Conservation (phyloP, 2,797 vertebrate species). For the Ataeniobius toweri region DNA sequence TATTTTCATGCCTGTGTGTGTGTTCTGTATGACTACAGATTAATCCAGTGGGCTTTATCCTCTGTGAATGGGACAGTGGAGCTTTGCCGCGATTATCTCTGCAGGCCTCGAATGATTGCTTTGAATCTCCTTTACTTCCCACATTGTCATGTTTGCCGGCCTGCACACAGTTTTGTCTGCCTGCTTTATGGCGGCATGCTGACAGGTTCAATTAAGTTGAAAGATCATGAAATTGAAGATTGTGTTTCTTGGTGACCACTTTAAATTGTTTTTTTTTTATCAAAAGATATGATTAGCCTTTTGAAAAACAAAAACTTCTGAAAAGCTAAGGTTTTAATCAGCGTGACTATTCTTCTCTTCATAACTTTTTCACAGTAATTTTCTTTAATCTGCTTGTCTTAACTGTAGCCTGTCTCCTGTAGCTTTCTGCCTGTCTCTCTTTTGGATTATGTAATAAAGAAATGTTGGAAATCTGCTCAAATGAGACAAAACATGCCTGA, state of each 20-base stretch:
- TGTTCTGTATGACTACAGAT: slow-evolving; percentile 78
- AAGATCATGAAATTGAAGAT: neutral
- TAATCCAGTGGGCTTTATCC: slow-evolving; percentile 78
- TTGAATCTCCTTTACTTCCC: slow-evolving; percentile 69
- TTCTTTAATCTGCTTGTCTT: slow-evolving; percentile 44
- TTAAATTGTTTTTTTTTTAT: neutral
- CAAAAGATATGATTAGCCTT: neutral
- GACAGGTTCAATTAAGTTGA: slow-evolving; percentile 3
- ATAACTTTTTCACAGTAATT: neutral
- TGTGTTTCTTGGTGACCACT: neutral
- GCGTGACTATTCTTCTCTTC: neutral
- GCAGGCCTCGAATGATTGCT: slow-evolving; percentile 81
- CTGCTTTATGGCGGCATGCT: neutral
- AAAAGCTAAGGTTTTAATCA: neutral
- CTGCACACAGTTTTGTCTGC: neutral
- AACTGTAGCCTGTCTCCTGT: neutral
- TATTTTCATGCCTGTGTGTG: slow-evolving; percentile 55
- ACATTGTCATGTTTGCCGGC: slow-evolving; percentile 32
- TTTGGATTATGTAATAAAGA: slow-evolving; percentile 59
- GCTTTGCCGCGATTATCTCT: slow-evolving; percentile 82
- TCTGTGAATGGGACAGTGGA: slow-evolving; percentile 80
- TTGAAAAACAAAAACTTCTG: neutral
- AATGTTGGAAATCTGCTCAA: slow-evolving; percentile 56
- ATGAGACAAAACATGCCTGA: slow-evolving; percentile 28
- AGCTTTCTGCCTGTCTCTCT: slow-evolving; percentile 22